phyloP scores from a whole-genome alignment of 2,113 vertebrate species.

The Condylura cristata region DNA sequence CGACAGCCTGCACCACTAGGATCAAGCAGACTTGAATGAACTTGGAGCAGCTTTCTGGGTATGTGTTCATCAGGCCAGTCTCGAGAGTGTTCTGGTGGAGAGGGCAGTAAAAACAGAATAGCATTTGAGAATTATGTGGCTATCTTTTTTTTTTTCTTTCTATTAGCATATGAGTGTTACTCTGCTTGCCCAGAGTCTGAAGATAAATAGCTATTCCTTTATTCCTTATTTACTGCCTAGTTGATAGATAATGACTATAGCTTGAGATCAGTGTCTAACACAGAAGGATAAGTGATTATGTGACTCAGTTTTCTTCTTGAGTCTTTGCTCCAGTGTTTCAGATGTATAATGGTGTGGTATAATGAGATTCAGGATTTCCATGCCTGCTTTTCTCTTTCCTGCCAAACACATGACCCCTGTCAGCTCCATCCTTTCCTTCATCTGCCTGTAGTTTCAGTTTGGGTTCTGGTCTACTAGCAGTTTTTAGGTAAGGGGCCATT shows the following conservation, averaged over 20 bases:
- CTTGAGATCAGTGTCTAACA: neutral
- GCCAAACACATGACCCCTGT: neutral
- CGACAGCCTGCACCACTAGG: neutral
- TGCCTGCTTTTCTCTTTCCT: neutral
- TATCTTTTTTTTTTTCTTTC: neutral
- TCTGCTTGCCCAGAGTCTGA: neutral
- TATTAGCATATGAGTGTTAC: neutral
- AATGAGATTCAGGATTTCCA: slow-evolving; percentile 59
- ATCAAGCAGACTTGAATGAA: neutral
- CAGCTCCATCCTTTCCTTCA: slow-evolving; percentile 39
- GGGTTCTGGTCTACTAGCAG: slow-evolving; percentile 40
- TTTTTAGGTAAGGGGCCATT: slow-evolving; percentile 52
- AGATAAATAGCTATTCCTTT: neutral
- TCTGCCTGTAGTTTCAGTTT: slow-evolving; percentile 26
- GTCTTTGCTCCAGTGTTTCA: neutral
- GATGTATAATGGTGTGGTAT: neutral
- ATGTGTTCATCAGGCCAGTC: neutral
- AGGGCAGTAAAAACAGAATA: neutral
- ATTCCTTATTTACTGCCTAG: neutral
- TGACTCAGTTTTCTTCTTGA: slow-evolving; percentile 19
- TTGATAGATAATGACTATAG: neutral
- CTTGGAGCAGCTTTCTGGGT: neutral
- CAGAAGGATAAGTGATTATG: neutral
- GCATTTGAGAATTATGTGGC: neutral
- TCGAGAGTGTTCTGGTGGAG: neutral